These are phyloP conservation scores for Mylabris sibirica DNA, from an alignment of 2,888 invertebrate species.

Conservation along the genomic window DNA sequence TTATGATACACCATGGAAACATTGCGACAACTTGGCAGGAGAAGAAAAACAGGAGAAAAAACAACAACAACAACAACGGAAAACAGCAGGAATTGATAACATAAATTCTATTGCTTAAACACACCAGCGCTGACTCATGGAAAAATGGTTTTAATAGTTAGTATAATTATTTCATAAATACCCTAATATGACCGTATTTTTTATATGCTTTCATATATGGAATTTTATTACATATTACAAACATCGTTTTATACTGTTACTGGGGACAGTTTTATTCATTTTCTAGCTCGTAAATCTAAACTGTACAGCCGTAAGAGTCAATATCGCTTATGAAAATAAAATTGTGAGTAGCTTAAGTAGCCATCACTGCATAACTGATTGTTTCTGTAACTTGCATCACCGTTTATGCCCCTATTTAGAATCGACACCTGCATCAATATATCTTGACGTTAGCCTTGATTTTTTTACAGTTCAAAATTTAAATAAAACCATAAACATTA, in stretches of 20 bases:
- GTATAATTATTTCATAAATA: not conserved
- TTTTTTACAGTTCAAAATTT: not conserved
- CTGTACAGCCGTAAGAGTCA: not conserved
- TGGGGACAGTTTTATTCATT: not conserved
- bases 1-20: slow-evolving; percentile 26
- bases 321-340: not conserved
- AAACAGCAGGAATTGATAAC: slow-evolving; percentile 29
- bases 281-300: slow-evolving; percentile 2
- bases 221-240: not conserved
- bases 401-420: not conserved
- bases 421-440: not conserved
- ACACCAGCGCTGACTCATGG: slow-evolving; percentile 33
- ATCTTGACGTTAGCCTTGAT: not conserved
- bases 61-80: not conserved
- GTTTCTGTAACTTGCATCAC: not conserved
- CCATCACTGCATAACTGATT: not conserved
- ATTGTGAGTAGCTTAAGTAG: not conserved
- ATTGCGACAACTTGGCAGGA: not conserved
- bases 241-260: slow-evolving; percentile 6
- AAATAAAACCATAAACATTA: not conserved
- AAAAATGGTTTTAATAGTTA: not conserved
- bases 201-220: slow-evolving; percentile 11
- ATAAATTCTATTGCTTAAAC: slow-evolving; percentile 33
- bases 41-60: not conserved
- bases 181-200: slow-evolving; percentile 19